Percentiles rank a stretch among this genome's conserved stretches.
These are phyloP conservation scores for Tipula unca DNA, from an alignment of 2,888 invertebrate species.

Conservation along the genomic window DNA sequence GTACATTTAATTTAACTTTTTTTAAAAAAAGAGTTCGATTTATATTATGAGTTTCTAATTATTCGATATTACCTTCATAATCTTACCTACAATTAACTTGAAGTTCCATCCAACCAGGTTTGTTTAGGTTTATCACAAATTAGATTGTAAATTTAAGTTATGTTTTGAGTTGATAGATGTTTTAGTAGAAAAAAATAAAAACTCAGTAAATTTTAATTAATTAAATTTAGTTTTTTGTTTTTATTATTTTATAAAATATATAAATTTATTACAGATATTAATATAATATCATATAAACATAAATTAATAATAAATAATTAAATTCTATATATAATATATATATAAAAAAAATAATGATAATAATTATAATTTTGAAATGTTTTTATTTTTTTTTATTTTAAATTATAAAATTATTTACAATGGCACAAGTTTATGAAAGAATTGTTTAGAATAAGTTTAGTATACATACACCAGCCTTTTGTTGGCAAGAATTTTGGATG, in stretches of 20 bases:
- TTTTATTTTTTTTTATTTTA: neutral
- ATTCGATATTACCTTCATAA: too few relatives aligned
- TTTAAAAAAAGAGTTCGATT: too few relatives aligned
- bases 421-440: neutral
- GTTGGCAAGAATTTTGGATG: neutral
- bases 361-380: neutral
- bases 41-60: too few relatives aligned
- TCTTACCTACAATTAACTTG: too few relatives aligned
- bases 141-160: too few relatives aligned
- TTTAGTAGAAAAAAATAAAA: too few relatives aligned
- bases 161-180: too few relatives aligned
- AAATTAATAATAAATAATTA: conserved; percentile 14
- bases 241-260: conserved; percentile 2
- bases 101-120: too few relatives aligned
- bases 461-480: neutral
- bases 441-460: neutral
- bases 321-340: neutral
- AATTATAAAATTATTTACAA: neutral
- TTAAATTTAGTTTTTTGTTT: neutral
- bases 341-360: neutral
- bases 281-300: conserved; percentile 8
- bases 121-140: too few relatives aligned
- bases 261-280: neutral
- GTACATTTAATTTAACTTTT: too few relatives aligned
- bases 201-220: neutral